These are phyloP conservation scores for Cryptotermes secundus DNA, from an alignment of 1,140 invertebrate species.

Conservation along the genomic window DNA sequence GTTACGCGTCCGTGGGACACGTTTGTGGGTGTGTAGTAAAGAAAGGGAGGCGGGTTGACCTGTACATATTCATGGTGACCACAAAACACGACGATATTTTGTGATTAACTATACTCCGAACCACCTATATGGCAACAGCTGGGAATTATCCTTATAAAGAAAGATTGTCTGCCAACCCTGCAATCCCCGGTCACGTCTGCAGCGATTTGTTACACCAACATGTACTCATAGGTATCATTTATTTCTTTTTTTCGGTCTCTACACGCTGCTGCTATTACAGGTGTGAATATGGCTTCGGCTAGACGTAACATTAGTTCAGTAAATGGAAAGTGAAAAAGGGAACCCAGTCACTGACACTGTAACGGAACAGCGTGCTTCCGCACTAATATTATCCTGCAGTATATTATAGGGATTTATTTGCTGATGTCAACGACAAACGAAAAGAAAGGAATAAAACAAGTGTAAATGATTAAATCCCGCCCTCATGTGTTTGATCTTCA, in stretches of 20 bases:
- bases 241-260: neutral
- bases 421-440: too few species aligned
- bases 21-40: neutral
- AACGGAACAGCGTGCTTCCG: neutral
- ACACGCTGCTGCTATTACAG: neutral
- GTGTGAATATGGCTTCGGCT: neutral
- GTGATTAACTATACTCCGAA: neutral
- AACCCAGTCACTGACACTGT: neutral
- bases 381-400: neutral
- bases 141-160: constrained; percentile 17
- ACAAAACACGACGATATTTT: neutral
- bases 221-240: neutral
- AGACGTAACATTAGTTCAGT: neutral
- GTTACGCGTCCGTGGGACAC: neutral
- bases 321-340: neutral
- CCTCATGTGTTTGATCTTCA: too few species aligned
- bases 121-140: neutral
- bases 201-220: neutral
- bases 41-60: neutral
- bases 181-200: neutral
- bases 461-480: too few species aligned
- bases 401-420: too few species aligned
- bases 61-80: constrained; percentile 1
- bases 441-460: too few species aligned
- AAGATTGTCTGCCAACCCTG: neutral